Evolutionary conservation across 2,113 vertebrate species (phyloP).

Genomic region (Corythaeola cristata): DNA sequence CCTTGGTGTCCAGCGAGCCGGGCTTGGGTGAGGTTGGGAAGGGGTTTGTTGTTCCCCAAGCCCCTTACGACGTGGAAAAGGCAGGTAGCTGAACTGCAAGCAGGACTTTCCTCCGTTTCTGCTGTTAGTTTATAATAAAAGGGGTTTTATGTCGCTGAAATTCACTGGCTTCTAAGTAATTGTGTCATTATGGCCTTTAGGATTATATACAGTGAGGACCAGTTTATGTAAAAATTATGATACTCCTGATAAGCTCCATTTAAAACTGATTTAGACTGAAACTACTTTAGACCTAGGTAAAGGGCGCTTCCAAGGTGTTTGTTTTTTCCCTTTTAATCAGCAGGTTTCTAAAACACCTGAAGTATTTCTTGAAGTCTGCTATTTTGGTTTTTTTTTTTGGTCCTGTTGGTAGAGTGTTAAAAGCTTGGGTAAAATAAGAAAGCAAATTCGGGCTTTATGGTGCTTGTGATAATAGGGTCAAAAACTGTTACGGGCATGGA

Average conservation of each 20-base stretch:
- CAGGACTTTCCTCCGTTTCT: rapidly evolving
- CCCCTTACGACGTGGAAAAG: rapidly evolving
- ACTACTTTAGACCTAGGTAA: background rate
- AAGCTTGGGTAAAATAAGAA: background rate
- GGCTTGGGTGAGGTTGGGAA: rapidly evolving
- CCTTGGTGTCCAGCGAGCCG: background rate
- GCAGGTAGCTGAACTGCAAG: too few relatives aligned
- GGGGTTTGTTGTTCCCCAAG: rapidly evolving
- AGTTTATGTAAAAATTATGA: background rate
- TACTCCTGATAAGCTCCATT: background rate
- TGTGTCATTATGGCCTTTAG: background rate
- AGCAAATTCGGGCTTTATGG: background rate
- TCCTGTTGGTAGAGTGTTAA: background rate
- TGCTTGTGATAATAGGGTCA: background rate
- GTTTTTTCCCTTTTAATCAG: background rate
- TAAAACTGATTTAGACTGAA: background rate
- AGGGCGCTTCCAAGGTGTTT: background rate
- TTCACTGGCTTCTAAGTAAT: background rate
- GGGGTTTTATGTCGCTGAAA: background rate
- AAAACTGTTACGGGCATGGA: background rate
- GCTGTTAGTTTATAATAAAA: background rate
- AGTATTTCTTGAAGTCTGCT: background rate
- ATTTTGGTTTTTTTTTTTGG: background rate
- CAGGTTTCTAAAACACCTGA: background rate
- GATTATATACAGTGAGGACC: background rate